Conservation (phyloP, 2,888 invertebrate species). For the Psylliodes chrysocephalus region DNA sequence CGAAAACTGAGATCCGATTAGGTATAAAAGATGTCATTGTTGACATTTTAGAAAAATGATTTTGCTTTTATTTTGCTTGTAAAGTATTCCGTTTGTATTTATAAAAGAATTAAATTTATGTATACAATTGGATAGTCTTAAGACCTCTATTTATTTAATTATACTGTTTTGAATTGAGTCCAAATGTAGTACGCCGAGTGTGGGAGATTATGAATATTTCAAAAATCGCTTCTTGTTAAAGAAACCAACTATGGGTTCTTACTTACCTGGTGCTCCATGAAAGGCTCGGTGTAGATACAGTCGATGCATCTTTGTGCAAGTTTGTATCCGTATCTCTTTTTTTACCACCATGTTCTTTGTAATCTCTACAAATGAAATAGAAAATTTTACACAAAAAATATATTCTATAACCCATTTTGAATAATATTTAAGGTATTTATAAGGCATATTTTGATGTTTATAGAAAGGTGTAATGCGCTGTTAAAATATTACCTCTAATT, state of each 20-base stretch:
- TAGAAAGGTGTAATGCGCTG: no score
- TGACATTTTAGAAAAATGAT: neutral
- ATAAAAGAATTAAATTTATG: neutral
- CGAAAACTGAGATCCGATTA: no score
- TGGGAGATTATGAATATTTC: neutral
- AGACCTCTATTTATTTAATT: conserved; percentile 6
- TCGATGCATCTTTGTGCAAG: conserved; percentile 67
- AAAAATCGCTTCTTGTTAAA: conserved; percentile 6
- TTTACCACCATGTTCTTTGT: conserved; percentile 87
- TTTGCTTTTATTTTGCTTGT: neutral
- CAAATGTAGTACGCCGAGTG: conserved; percentile 7
- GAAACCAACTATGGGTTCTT: no score
- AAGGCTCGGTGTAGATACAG: conserved; percentile 83
- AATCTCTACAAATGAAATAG: conserved; percentile 71
- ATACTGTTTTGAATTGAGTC: conserved; percentile 6
- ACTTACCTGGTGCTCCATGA: conserved; percentile 69
- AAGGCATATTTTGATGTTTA: no score
- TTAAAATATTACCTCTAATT: no score
- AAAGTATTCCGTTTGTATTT: neutral
- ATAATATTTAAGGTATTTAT: no score
- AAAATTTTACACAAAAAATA: no score
- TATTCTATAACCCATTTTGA: no score
- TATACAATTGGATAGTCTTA: neutral
- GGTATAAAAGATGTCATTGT: neutral
- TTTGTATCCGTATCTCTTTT: conserved; percentile 72